Evolutionary conservation across 2,797 vertebrate species (phyloP).

Genomic region (Gobionotothen gibberifrons): DNA sequence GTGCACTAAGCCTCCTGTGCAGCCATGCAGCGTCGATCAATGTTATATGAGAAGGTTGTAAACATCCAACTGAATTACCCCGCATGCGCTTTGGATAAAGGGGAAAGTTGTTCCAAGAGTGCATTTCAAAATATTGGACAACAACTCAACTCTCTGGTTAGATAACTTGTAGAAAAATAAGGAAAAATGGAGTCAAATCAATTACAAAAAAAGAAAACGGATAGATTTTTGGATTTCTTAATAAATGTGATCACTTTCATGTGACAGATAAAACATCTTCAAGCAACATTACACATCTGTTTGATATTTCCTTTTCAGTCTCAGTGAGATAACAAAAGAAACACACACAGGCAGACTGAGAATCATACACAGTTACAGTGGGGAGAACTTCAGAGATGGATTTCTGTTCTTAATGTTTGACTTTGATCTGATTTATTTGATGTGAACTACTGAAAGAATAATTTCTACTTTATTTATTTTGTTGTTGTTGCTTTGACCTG

Average conservation of each 20-base stretch:
- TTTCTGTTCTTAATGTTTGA: constrained; percentile 72
- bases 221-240: constrained; percentile 38
- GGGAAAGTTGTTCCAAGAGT: constrained; percentile 23
- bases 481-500: constrained; percentile 31
- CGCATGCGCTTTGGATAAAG: constrained; percentile 48
- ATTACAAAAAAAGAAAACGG: not conserved
- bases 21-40: constrained; percentile 75
- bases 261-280: constrained; percentile 58
- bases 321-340: constrained; percentile 59
- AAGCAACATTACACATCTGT: constrained; percentile 48
- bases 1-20: constrained; percentile 74
- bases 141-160: constrained; percentile 22
- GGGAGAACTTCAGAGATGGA: constrained; percentile 53
- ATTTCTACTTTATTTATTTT: constrained; percentile 34
- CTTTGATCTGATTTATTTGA: constrained; percentile 80
- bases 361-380: constrained; percentile 33
- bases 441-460: constrained; percentile 71
- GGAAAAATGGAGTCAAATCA: not conserved
- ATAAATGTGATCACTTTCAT: constrained; percentile 63
- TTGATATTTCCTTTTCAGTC: constrained; percentile 60
- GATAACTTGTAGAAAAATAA: constrained; percentile 24
- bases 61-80: constrained; percentile 70
- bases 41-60: constrained; percentile 79
- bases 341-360: constrained; percentile 29
- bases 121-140: constrained; percentile 41